Conservation (phyloP, 2,797 vertebrate genomes). For the Gallinago nigripennis region DNA sequence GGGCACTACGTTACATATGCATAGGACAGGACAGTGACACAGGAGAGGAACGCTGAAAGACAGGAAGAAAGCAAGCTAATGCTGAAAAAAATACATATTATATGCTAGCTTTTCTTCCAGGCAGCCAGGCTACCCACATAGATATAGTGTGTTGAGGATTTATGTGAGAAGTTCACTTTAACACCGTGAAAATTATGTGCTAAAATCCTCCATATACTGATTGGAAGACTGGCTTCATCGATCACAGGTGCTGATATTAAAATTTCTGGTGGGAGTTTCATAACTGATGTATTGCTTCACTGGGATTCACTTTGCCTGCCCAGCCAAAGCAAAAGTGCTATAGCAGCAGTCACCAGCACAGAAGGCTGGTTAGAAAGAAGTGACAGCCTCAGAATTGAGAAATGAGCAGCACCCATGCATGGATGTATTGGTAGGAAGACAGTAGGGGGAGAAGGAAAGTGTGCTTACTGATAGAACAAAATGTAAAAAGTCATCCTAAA, state of each 20-base stretch:
- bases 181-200: constrained; percentile 23
- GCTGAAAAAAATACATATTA: not conserved
- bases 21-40: not conserved
- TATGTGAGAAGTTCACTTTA: constrained; percentile 39
- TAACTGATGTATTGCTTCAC: not conserved
- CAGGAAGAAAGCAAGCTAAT: not conserved
- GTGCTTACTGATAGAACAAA: constrained; percentile 24
- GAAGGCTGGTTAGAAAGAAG: constrained; percentile 33
- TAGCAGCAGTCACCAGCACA: constrained; percentile 32
- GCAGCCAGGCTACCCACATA: not conserved
- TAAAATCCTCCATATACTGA: constrained; percentile 39
- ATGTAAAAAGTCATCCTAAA: constrained; percentile 33
- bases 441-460: constrained; percentile 4
- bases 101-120: not conserved
- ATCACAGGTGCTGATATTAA: constrained; percentile 22
- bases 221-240: constrained; percentile 29
- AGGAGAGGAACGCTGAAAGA: not conserved
- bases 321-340: constrained; percentile 37
- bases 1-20: not conserved
- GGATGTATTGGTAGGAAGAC: not conserved
- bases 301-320: not conserved
- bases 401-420: constrained; percentile 11
- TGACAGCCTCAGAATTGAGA: constrained; percentile 5
- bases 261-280: constrained; percentile 47
- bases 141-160: not conserved